A percentile compares a stretch with the other conserved stretches of the same genome.
Conservation (phyloP, 2,113 vertebrate genomes). For the Colistium nudipinnis region DNA sequence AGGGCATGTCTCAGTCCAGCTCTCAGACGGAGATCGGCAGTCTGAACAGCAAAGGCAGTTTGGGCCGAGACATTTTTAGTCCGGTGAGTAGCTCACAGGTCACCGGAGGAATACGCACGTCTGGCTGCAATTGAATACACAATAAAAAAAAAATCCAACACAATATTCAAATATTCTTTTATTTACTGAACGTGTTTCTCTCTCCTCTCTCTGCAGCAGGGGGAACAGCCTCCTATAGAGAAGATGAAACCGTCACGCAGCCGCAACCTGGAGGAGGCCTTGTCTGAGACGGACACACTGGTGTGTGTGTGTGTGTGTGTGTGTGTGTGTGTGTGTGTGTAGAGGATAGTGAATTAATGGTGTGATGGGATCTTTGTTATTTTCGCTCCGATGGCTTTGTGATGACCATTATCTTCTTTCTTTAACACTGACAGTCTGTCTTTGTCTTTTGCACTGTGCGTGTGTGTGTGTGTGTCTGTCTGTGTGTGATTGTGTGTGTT, state of each 20-base stretch:
- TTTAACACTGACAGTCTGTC: slow-evolving; percentile 30
- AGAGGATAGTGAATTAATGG: neutral
- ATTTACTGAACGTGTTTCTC: neutral
- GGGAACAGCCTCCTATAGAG: slow-evolving; percentile 80
- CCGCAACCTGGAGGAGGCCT: slow-evolving; percentile 85
- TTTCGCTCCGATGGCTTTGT: neutral
- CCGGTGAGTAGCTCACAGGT: slow-evolving; percentile 83
- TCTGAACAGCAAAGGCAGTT: slow-evolving; percentile 91
- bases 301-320: slow-evolving; percentile 58
- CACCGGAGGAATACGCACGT: no score
- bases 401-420: neutral
- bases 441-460: slow-evolving; percentile 17
- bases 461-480: slow-evolving; percentile 20
- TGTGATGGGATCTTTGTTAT: neutral
- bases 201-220: slow-evolving; percentile 72
- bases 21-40: slow-evolving; percentile 95
- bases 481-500: slow-evolving; percentile 22
- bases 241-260: slow-evolving; percentile 87
- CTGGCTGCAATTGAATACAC: no score
- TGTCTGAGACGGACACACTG: slow-evolving; percentile 84
- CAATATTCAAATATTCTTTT: no score
- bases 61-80: slow-evolving; percentile 86
- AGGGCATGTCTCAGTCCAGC: slow-evolving; percentile 95
- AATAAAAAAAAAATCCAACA: no score
- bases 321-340: neutral